Conservation (phyloP, 37 sponge, comb jelly and placozoan species). For the Axinella damicornis region DNA sequence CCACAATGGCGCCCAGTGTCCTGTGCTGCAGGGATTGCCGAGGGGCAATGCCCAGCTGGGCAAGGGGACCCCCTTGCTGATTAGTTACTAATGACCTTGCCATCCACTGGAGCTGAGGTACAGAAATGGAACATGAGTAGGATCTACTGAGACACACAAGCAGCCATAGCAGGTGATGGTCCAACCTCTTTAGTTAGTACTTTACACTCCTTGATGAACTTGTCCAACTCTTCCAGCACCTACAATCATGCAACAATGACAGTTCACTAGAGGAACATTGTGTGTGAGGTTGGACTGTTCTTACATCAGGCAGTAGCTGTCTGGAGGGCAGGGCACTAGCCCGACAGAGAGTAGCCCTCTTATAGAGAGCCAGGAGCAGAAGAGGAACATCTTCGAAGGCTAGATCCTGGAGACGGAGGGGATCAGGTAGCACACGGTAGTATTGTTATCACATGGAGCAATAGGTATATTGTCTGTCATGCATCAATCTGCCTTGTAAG, state of each 20-base stretch:
- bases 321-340: slow-evolving; percentile 13
- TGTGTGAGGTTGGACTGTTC: too few relatives aligned
- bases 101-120: not conserved
- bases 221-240: slow-evolving; percentile 19
- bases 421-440: too few relatives aligned
- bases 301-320: slow-evolving; percentile 22
- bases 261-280: too few relatives aligned
- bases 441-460: too few relatives aligned
- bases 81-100: slow-evolving; percentile 44
- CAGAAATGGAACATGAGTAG: too few relatives aligned
- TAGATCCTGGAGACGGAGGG: not conserved
- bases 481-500: not conserved
- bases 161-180: too few relatives aligned
- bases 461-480: too few relatives aligned
- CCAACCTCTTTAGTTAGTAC: not conserved
- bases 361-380: slow-evolving; percentile 35
- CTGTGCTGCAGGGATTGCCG: slow-evolving; percentile 11
- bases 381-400: not conserved
- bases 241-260: not conserved
- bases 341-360: slow-evolving; percentile 12
- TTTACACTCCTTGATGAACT: not conserved
- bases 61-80: slow-evolving; percentile 56
- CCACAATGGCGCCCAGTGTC: slow-evolving; percentile 41
- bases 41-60: slow-evolving; percentile 25
- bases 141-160: too few relatives aligned